Evolutionary conservation across 2,888 invertebrate genomes (phyloP).

Genomic region (Eucera pruinosa): DNA sequence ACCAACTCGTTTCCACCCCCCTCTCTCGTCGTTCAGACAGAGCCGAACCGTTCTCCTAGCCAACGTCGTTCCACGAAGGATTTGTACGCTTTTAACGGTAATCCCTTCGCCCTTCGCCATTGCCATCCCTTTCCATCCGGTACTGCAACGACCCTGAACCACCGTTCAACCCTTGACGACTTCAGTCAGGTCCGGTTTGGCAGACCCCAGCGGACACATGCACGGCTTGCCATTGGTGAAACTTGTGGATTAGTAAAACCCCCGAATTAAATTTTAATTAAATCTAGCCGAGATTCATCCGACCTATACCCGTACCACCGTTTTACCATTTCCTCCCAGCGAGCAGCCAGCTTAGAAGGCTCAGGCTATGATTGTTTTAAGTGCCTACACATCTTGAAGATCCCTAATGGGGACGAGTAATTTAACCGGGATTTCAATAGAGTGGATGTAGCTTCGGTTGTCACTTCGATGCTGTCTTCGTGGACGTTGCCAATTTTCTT

Average conservation of each 20-base stretch:
- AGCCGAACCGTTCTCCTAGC: background rate
- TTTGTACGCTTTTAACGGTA: conserved; percentile 83
- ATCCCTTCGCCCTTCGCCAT: conserved; percentile 70
- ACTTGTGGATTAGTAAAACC: conserved; percentile 78
- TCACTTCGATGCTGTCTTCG: too few species aligned
- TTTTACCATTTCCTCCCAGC: too few species aligned
- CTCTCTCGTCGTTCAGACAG: background rate
- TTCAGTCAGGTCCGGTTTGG: conserved; percentile 22
- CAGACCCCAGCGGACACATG: conserved; percentile 45
- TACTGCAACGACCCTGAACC: conserved; percentile 66
- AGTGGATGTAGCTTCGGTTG: too few species aligned
- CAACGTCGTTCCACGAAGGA: conserved; percentile 73
- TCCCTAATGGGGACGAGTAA: conserved; percentile 45
- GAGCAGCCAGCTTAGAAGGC: too few species aligned
- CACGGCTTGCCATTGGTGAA: conserved; percentile 54
- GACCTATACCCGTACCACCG: background rate
- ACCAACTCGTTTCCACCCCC: conserved; percentile 58
- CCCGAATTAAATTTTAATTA: conserved; percentile 81
- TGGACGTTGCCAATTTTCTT: too few species aligned
- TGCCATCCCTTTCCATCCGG: conserved; percentile 24
- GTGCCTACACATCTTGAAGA: conserved; percentile 40
- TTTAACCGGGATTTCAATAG: conserved; percentile 31
- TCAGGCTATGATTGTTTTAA: conserved; percentile 54
- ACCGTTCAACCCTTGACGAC: conserved; percentile 67
- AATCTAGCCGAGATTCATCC: conserved; percentile 61